Conservation (phyloP, 1,140 invertebrate species). For the Mizuhopecten yessoensis region DNA sequence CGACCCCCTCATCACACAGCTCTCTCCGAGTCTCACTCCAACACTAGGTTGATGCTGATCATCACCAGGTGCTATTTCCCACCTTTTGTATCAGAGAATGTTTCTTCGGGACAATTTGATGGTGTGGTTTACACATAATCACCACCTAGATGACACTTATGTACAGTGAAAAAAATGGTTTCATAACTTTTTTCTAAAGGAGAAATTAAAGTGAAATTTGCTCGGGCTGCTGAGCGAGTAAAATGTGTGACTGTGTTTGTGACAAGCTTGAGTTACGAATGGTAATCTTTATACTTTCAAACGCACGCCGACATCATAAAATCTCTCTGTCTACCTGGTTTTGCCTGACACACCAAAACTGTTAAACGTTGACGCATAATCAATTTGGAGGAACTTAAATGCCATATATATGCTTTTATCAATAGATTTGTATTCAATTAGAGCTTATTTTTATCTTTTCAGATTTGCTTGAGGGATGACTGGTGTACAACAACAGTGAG, state of each 20-base stretch:
- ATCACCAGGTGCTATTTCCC: neutral
- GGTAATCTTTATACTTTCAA: neutral
- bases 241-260: neutral
- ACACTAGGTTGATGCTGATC: neutral
- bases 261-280: neutral
- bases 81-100: neutral
- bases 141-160: slow-evolving; percentile 13
- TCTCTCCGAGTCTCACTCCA: neutral
- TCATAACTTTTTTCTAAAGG: neutral
- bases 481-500: neutral
- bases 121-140: slow-evolving; percentile 3
- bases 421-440: slow-evolving; percentile 5
- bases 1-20: neutral
- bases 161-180: neutral
- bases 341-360: neutral
- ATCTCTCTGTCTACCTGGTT: neutral
- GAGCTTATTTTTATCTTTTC: neutral
- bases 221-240: neutral
- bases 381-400: neutral
- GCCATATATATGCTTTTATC: neutral
- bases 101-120: neutral
- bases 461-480: neutral
- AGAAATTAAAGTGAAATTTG: neutral
- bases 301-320: neutral
- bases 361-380: slow-evolving; percentile 1